A percentile compares a stretch with the other conserved stretches of the same genome.
These are phyloP conservation scores for Sipha flava DNA, from an alignment of 1,140 invertebrate genomes.

Conservation along the genomic window DNA sequence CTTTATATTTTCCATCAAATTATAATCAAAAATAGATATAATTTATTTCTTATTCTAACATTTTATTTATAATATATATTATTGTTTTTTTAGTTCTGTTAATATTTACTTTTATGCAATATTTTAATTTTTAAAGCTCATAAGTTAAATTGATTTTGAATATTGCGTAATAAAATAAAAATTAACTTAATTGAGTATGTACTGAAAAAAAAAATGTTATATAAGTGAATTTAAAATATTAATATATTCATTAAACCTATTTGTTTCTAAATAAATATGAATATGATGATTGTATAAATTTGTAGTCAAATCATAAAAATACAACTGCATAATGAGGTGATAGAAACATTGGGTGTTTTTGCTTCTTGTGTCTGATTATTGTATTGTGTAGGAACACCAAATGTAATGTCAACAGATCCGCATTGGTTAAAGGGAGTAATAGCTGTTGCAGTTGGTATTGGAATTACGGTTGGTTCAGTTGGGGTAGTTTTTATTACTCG, in stretches of 20 bases:
- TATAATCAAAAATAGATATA: too few relatives aligned
- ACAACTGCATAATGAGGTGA: neutral
- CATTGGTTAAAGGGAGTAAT: conserved; percentile 28
- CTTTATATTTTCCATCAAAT: too few relatives aligned
- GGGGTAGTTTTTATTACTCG: conserved; percentile 38
- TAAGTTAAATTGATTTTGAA: too few relatives aligned
- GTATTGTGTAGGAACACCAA: conserved; percentile 21
- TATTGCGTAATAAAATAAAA: too few relatives aligned
- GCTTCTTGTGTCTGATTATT: conserved; percentile 16
- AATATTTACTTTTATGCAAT: too few relatives aligned
- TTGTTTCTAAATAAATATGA: neutral
- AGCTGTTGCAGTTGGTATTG: conserved; percentile 37
- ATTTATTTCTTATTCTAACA: too few relatives aligned
- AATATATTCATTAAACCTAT: neutral
- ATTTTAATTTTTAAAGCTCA: too few relatives aligned
- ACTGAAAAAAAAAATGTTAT: too few relatives aligned
- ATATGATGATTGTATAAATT: neutral
- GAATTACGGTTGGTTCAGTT: conserved; percentile 37
- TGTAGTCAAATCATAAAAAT: neutral
- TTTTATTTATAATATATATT: too few relatives aligned
- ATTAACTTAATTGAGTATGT: too few relatives aligned
- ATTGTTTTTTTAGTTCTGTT: too few relatives aligned
- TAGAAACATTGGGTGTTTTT: neutral
- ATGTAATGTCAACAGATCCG: conserved; percentile 31
- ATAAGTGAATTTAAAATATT: neutral